Conservation (phyloP, 2,888 invertebrate genomes). For the Cephalotes varians region DNA sequence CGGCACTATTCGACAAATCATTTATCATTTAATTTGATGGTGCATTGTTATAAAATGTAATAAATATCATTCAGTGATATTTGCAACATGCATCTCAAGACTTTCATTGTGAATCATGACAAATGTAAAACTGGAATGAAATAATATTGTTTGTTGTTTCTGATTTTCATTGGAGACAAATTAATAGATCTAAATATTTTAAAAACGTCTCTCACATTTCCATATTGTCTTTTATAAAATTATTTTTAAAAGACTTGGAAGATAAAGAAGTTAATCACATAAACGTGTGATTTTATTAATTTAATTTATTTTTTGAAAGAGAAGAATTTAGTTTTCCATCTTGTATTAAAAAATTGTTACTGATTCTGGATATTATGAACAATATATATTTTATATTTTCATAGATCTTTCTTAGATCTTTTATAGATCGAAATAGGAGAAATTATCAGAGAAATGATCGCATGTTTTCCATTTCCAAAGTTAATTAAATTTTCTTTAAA, state of each 20-base stretch:
- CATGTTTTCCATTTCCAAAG: not conserved
- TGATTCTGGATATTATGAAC: not conserved
- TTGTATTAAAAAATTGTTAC: not conserved
- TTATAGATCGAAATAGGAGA: too few species aligned
- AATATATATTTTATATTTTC: not conserved
- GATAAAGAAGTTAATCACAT: not conserved
- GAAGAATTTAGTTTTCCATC: not conserved
- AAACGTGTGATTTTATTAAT: not conserved
- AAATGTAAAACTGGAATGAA: not conserved
- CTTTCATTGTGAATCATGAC: not conserved
- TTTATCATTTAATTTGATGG: not conserved
- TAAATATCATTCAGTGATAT: not conserved
- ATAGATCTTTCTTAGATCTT: not conserved
- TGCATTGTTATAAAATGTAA: not conserved
- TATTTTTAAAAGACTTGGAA: not conserved
- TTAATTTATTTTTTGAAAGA: not conserved
- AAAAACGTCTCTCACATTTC: not conserved
- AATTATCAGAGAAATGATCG: not conserved
- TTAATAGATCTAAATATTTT: not conserved
- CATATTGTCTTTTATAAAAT: not conserved
- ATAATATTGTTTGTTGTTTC: not conserved
- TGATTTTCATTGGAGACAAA: not conserved
- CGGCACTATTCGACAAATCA: conserved; percentile 44
- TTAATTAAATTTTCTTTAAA: not conserved
- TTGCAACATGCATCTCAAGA: not conserved